phyloP scores from a whole-genome alignment of 1,140 invertebrate species.

The Sitodiplosis mosellana region DNA sequence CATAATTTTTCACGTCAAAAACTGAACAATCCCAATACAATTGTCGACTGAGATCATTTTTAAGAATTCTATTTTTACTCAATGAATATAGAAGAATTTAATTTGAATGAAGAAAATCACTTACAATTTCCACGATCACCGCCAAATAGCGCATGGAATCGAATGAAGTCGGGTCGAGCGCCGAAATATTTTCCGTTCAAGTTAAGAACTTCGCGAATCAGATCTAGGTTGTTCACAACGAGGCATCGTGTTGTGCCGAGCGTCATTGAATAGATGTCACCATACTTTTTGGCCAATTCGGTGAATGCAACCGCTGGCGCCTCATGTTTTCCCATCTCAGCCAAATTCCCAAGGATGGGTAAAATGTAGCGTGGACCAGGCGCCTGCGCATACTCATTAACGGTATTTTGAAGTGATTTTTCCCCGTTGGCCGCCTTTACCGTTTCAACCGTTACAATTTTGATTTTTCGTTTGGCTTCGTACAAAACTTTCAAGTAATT shows the following conservation, averaged over 20 bases:
- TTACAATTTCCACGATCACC: conserved; percentile 62
- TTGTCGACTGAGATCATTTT: too few relatives aligned
- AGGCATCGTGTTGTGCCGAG: conserved; percentile 51
- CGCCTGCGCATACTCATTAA: conserved; percentile 13
- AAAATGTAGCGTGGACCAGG: conserved; percentile 39
- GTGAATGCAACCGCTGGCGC: conserved; percentile 58
- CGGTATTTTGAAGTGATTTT: background rate
- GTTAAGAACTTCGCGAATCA: conserved; percentile 62
- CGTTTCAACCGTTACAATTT: background rate
- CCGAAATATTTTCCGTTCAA: conserved; percentile 63
- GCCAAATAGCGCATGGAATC: conserved; percentile 54
- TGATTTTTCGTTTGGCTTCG: background rate
- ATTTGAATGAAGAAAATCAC: conserved; percentile 24
- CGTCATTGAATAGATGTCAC: conserved; percentile 52
- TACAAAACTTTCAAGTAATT: conserved; percentile 1
- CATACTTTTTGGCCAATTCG: conserved; percentile 45
- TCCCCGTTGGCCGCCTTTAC: background rate
- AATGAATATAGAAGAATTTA: too few relatives aligned
- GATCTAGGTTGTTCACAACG: conserved; percentile 52
- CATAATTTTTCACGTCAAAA: too few relatives aligned
- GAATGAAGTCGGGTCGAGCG: conserved; percentile 57
- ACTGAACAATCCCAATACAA: too few relatives aligned
- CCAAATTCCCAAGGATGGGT: conserved; percentile 52
- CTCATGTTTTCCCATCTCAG: conserved; percentile 39
- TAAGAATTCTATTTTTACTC: too few relatives aligned